Percentiles rank a stretch among this genome's conserved stretches.
These are phyloP conservation scores for Ochropleura leucogaster DNA, from an alignment of 2,888 invertebrate species.

Conservation along the genomic window DNA sequence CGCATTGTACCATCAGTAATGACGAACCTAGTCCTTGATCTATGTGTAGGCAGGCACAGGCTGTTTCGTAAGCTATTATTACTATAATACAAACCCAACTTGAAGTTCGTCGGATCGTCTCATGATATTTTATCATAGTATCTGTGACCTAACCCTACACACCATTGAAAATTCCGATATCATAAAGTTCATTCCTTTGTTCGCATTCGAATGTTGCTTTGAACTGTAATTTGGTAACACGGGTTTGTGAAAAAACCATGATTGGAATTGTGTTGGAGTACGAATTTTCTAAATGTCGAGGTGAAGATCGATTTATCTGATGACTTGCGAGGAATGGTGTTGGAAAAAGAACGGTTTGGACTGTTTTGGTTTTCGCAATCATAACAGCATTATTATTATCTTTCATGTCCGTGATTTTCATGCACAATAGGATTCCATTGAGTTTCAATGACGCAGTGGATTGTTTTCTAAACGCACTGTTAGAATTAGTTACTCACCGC, in stretches of 20 bases:
- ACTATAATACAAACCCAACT: constrained; percentile 78
- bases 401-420: constrained; percentile 33
- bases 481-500: constrained; percentile 19
- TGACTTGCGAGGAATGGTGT: constrained; percentile 52
- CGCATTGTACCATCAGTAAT: constrained; percentile 79
- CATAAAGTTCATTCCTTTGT: constrained; percentile 68
- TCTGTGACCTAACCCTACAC: constrained; percentile 72
- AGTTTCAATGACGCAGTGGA: constrained; percentile 35
- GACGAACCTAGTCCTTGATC: constrained; percentile 85
- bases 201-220: constrained; percentile 58
- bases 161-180: constrained; percentile 66
- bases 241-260: constrained; percentile 50
- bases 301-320: constrained; percentile 57
- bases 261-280: constrained; percentile 48
- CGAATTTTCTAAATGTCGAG: constrained; percentile 59
- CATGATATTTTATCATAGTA: constrained; percentile 72
- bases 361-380: constrained; percentile 27
- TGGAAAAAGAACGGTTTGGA: constrained; percentile 31
- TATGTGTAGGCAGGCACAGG: constrained; percentile 78
- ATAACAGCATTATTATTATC: constrained; percentile 23
- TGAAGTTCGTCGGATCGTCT: constrained; percentile 78
- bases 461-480: constrained; percentile 40
- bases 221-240: constrained; percentile 47
- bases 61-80: constrained; percentile 82
- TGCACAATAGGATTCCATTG: constrained; percentile 52